Evolutionary conservation across 2,888 invertebrate species (phyloP).

Genomic region (Himalopsyche japonica): DNA sequence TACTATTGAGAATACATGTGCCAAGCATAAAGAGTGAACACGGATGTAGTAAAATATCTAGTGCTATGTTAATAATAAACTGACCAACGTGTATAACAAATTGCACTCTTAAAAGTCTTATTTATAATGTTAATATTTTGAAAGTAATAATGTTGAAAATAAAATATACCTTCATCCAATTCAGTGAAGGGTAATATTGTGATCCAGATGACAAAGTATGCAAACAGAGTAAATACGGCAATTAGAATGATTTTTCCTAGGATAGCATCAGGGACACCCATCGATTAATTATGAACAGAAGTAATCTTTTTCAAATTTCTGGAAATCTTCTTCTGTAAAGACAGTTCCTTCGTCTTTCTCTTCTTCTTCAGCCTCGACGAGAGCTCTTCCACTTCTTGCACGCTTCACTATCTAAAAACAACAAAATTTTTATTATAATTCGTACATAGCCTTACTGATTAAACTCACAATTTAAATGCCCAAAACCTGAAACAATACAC

Average conservation of each 20-base stretch:
- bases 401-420: slow-evolving; percentile 62
- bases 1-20: no score
- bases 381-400: slow-evolving; percentile 58
- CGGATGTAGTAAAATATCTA: no score
- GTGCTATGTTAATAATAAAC: neutral
- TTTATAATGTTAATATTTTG: neutral
- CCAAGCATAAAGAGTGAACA: no score
- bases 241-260: slow-evolving; percentile 64
- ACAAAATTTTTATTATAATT: neutral
- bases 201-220: slow-evolving; percentile 67
- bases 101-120: neutral
- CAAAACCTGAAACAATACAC: neutral
- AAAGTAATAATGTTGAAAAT: slow-evolving; percentile 42
- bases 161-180: slow-evolving; percentile 59
- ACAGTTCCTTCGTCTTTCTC: slow-evolving; percentile 60
- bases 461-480: neutral
- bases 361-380: slow-evolving; percentile 50
- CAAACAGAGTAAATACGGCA: slow-evolving; percentile 56
- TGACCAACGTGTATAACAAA: neutral
- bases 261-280: slow-evolving; percentile 62
- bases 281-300: slow-evolving; percentile 56
- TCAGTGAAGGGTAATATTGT: slow-evolving; percentile 70
- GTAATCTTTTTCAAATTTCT: slow-evolving; percentile 68
- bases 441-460: no score
- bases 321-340: slow-evolving; percentile 72